Conservation (phyloP, 2,797 vertebrate genomes). For the Ispidina picta region DNA sequence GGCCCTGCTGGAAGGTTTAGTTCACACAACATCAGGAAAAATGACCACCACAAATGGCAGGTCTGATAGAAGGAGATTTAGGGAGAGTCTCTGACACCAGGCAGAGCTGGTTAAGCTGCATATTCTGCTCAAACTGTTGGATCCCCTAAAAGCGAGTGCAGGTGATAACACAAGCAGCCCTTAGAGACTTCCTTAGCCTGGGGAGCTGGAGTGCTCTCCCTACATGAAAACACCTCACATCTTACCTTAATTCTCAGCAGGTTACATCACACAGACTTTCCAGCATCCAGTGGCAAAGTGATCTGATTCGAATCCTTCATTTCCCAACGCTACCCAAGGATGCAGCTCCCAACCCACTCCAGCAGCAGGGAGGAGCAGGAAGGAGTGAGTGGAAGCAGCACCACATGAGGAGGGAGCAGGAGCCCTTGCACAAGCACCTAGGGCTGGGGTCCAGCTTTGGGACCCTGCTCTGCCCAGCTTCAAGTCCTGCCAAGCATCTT, state of each 20-base stretch:
- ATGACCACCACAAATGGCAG: neutral
- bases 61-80: neutral
- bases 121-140: neutral
- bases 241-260: neutral
- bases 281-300: neutral
- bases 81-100: neutral
- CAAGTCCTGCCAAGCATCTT: neutral
- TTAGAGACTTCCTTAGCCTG: too few relatives aligned
- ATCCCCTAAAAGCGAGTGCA: rapidly evolving
- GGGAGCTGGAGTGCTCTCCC: neutral
- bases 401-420: rapidly evolving
- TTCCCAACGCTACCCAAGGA: neutral
- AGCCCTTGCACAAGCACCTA: rapidly evolving
- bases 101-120: neutral
- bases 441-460: neutral
- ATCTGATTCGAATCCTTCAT: neutral
- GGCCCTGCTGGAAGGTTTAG: neutral
- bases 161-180: neutral
- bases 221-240: neutral
- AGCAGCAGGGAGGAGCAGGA: neutral
- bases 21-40: neutral
- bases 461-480: neutral
- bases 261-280: neutral
- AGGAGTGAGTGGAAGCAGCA: neutral
- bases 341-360: neutral